phyloP scores from a whole-genome alignment of 2,797 vertebrate genomes.

The Sebastes taczanowskii region DNA sequence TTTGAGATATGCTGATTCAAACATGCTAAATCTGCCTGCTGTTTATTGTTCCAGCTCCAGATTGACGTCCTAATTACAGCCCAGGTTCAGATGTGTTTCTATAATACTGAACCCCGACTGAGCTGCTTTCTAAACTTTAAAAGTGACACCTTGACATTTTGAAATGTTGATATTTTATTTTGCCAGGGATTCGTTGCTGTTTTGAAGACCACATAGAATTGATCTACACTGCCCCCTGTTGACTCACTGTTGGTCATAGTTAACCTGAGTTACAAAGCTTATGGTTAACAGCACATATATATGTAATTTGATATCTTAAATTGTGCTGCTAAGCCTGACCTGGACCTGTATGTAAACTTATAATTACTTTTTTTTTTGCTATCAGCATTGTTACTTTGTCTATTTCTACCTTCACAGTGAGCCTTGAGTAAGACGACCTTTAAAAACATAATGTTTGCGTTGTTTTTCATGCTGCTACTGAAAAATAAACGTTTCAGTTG shows the following conservation, averaged over 20 bases:
- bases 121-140: neutral
- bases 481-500: neutral
- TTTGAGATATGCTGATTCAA: neutral
- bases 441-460: neutral
- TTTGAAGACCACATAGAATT: neutral
- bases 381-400: neutral
- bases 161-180: constrained; percentile 10
- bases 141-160: constrained; percentile 40
- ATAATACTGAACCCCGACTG: neutral
- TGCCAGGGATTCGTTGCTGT: neutral
- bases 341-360: neutral
- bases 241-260: neutral
- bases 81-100: neutral
- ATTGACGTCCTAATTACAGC: neutral
- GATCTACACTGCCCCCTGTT: constrained; percentile 11
- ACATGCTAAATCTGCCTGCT: neutral
- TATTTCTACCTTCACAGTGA: neutral
- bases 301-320: neutral
- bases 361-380: neutral
- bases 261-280: neutral
- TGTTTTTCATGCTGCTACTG: neutral
- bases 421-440: neutral
- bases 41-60: neutral
- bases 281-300: neutral
- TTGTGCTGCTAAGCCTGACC: neutral